These are phyloP conservation scores for Pteronotus mesoamericanus DNA, from an alignment of 2,797 vertebrate genomes.

Conservation along the genomic window DNA sequence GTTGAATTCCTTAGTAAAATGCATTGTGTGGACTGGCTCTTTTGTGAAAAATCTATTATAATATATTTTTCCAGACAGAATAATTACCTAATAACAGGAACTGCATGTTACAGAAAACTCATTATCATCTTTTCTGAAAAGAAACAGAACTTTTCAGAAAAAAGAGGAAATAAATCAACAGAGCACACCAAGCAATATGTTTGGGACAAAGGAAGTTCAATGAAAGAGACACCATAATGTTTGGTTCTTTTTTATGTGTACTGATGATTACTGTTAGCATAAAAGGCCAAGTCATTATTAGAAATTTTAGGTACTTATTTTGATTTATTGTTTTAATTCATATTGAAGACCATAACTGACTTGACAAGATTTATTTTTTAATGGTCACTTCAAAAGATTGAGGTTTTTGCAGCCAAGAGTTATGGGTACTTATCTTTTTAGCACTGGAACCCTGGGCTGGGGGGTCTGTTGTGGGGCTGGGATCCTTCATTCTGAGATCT, in stretches of 20 bases:
- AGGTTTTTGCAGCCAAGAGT: neutral
- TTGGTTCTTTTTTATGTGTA: conserved; percentile 14
- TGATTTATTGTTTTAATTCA: conserved; percentile 61
- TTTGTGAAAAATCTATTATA: conserved; percentile 62
- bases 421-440: no score
- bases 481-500: no score
- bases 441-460: no score
- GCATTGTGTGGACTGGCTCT: conserved; percentile 31
- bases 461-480: no score
- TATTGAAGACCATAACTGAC: conserved; percentile 30
- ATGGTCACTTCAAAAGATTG: neutral
- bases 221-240: conserved; percentile 47
- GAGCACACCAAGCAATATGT: neutral
- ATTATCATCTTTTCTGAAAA: conserved; percentile 70
- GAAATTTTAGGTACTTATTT: conserved; percentile 57
- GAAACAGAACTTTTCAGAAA: conserved; percentile 67
- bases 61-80: conserved; percentile 64
- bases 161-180: conserved; percentile 56
- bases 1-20: conserved; percentile 52
- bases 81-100: conserved; percentile 59
- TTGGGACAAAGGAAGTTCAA: conserved; percentile 67
- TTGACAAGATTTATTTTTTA: neutral
- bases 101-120: conserved; percentile 52
- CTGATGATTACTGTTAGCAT: conserved; percentile 38
- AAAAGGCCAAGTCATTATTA: conserved; percentile 52